Percentiles rank a stretch among this genome's conserved stretches.
phyloP scores from a whole-genome alignment of 2,113 vertebrate species.

The Glareola pratincola region DNA sequence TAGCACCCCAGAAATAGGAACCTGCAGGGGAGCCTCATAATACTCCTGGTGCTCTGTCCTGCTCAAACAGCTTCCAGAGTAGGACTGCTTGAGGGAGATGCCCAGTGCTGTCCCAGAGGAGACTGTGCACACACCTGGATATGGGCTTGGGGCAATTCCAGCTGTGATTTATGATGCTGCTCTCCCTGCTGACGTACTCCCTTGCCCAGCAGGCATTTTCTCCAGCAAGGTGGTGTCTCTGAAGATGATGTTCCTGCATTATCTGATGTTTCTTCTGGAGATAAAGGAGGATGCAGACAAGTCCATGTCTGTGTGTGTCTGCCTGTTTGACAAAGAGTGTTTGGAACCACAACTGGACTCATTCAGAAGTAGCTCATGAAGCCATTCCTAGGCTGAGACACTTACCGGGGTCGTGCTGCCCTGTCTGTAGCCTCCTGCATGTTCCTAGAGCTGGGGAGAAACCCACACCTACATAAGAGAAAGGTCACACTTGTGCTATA shows the following conservation, averaged over 20 bases:
- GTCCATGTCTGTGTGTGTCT: fast-evolving
- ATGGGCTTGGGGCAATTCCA: neutral
- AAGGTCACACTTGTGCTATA: neutral
- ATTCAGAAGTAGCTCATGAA: neutral
- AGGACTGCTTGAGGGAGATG: neutral
- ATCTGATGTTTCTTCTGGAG: neutral
- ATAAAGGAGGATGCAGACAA: neutral
- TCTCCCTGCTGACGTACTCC: neutral
- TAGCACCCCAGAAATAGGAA: neutral
- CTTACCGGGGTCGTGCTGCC: neutral
- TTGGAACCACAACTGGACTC: neutral
- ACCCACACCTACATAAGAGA: neutral
- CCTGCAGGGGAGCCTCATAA: neutral
- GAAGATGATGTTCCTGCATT: neutral
- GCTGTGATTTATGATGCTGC: neutral
- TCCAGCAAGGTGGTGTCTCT: neutral
- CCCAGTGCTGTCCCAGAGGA: neutral
- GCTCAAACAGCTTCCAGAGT: neutral
- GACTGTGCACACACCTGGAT: fast-evolving
- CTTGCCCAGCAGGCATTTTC: neutral
- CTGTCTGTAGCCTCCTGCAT: neutral
- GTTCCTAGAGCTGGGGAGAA: neutral
- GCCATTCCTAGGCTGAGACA: neutral
- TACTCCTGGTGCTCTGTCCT: neutral
- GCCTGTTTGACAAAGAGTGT: neutral